Base-by-base conservation (phyloP, 2,888 invertebrate species). In the Pterostichus madidus region DNA sequence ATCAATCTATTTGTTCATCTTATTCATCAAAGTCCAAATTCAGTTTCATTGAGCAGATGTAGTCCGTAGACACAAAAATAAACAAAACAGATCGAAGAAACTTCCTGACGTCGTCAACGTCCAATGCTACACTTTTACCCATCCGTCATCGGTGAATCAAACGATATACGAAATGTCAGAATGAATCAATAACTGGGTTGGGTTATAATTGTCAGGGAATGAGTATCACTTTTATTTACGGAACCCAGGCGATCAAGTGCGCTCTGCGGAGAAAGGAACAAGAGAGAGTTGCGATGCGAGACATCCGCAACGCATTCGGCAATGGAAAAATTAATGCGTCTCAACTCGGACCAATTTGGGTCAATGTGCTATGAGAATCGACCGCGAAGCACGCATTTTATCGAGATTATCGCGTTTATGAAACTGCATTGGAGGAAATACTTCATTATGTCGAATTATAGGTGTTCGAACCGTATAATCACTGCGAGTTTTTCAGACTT, bases 221-320 rank as follows among this genome's bases (percentile, higher is more conserved):
- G 78, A 78, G 78, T 78, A 78, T 78, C 78, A 78, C 78, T 78
- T 78, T 78, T 78, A 78, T 78, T 78, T 78, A 78, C 78, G 78
- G 78, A 78, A 78, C 44, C 56, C 7, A 75, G 15, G 59, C 31
- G 17, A 73, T 77, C 56, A 77, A 78, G 78, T 61, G 78, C 13
- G 15, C 35, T 76, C 53, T 3, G 76, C 35, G 39, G 78, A 78
- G 78, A 78, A 78, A 78, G 78, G 78, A 78, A 59, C 78, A 78
- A 44, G 78, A 78, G 78, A 78, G 78, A 78, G 78, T 78, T 59
- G 59, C 10, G 15, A 24, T 17, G 17, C 75, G 75, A 78, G 61
- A 78, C 78, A 77, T 59, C 56, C 77, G 77, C 77, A 75, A 75
- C 75, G 75, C 75, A 75, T 75, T 75, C 52, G 56, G 56, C 59